Base-by-base conservation (phyloP, 2,888 invertebrate species). In the Lithophane leautieri region DNA sequence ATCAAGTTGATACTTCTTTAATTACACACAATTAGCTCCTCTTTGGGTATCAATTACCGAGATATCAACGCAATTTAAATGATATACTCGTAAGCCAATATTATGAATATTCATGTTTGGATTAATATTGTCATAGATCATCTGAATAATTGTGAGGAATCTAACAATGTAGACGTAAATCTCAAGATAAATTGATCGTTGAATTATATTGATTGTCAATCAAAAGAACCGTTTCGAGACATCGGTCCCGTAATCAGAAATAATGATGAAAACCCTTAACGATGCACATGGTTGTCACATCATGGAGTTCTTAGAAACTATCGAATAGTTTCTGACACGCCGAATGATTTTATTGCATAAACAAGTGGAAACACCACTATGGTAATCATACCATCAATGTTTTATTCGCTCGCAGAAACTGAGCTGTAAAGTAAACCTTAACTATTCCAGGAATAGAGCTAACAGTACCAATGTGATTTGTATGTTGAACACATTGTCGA, bases 141-240 rank as follows among this genome's bases (percentile, higher is more conserved):
- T 90, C 85, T 83, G 86, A 88, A 90, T 94, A 92, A 93, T 94
- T 94, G 91, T 89, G 80, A 87, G 88, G 92, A 92, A 94, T 93
- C 85, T 85, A 93, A 94, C 94, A 94, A 94, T 94, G 90, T 86
- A 90, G 89, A 90, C 92, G 92, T 95, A 94, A 95, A 95, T 95
- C 93, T 91, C 88, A 87, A 91, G 93, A 93, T 95, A 91, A 93
- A 95, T 94, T 92, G 91, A 92, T 90, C 88, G 89, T 85, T 92
- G 89, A 91, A 92, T 91, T 86, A 92, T 93, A 94, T 94, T 94
- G 94, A 95, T 94, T 90, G 91, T 87, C 87, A 92, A 94, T 94
- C 94, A 94, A 94, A 94, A 91, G 92, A 86, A 89, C 93, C 93
- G 93, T 90, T 85, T 88, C 85, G 80, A 91, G 86, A 90, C 91